Base-by-base conservation (phyloP, 1,140 invertebrate species). In the Rhopalosiphum padi region DNA sequence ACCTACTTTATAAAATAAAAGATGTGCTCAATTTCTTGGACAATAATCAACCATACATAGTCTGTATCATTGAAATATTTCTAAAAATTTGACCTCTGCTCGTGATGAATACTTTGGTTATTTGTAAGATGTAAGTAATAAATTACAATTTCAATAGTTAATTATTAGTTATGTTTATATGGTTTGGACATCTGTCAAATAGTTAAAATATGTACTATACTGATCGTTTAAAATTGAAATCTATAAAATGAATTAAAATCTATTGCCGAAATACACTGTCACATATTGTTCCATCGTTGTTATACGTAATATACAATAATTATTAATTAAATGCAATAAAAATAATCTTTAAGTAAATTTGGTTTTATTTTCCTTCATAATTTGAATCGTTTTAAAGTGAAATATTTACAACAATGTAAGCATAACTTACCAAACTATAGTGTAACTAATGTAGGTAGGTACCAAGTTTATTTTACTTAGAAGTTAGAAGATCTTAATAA, bases 1-100 rank as follows among this genome's bases (percentile, higher is more conserved):
- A 15, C 37, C 83, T 85, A 85, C 37, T 85, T 85, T 43, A 22
- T 41, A 85, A 85, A 43, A 85, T 85, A 85, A 85, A 85, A 85
- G 22, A 85, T 43, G 22, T 85, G 23, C 37, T 85, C 37, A 25
- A 25, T 85, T 85, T 37, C 41, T 37, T 11, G 22, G 82, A 41
- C 11, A 68, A 68, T 85, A 85, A 30, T 85, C 37, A 25, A n/a
- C 30, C 30, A 68, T n/a, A 4, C 30, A n/a, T 68, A 9, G 30
- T n/a, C 1, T n/a, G 5, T 35, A 6, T 77, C 5, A 77, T n/a
- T n/a, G 30, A n/a, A 18, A 77, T 18, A n/a, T 35, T 77, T 35
- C 15, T n/a, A n/a, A 77, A 77, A 77, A 11, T 2, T n/a, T 77
- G 60, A n/a, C 30, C 60, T 77, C 11, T 77, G 30, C 4, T 23